Evolutionary conservation across 1,140 invertebrate species (phyloP).

Genomic region (Drosophila kanapiae): DNA sequence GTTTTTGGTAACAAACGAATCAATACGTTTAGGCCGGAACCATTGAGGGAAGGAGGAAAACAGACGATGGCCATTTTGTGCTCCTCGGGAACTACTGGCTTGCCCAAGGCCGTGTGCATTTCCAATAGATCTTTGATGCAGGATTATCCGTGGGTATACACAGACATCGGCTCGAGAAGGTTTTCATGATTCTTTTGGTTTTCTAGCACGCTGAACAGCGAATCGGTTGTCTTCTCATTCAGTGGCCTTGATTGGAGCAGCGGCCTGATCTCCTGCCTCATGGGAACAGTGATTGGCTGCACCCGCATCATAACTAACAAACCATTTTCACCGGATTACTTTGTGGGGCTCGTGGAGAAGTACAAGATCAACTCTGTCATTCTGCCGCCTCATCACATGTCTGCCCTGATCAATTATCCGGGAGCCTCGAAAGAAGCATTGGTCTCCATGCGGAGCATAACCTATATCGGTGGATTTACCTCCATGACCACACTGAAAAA

Average conservation of each 20-base stretch:
- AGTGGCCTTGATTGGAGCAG: slow-evolving; percentile 10
- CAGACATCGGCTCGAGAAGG: no score
- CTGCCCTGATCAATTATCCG: background rate
- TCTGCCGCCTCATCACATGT: background rate
- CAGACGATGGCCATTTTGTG: background rate
- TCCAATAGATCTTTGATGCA: background rate
- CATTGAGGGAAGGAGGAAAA: background rate
- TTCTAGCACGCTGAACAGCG: slow-evolving; percentile 2
- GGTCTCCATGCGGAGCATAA: background rate
- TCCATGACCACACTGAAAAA: slow-evolving; percentile 1
- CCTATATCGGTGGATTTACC: slow-evolving; percentile 1
- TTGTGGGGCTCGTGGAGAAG: background rate
- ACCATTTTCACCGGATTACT: background rate
- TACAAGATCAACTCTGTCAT: background rate
- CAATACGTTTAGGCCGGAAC: background rate
- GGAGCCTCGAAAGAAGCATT: background rate
- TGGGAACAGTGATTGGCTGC: background rate
- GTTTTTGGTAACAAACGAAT: background rate
- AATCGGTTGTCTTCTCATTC: slow-evolving; percentile 8
- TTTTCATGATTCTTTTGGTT: no score
- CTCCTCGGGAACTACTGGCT: slow-evolving; percentile 7
- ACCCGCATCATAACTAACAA: slow-evolving; percentile 1
- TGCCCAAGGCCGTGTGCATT: slow-evolving; percentile 4
- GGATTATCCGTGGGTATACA: background rate
- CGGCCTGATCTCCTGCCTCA: background rate